A percentile compares a stretch with the other conserved stretches of the same genome.
These are phyloP conservation scores for Diarsia mendica DNA, from an alignment of 2,888 invertebrate genomes.

Conservation along the genomic window DNA sequence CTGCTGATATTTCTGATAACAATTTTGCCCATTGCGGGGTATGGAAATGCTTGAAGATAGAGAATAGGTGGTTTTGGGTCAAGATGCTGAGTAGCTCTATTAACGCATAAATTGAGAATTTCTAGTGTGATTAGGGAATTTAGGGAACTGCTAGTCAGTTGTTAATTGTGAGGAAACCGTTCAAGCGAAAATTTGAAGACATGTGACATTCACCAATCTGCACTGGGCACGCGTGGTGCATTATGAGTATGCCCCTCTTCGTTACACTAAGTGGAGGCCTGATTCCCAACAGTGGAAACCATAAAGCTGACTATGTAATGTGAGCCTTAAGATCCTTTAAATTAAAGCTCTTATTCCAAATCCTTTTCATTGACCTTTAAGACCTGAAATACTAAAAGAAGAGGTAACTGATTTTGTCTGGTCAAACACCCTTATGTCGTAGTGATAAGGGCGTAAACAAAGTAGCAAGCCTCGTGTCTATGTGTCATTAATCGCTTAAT, in stretches of 20 bases:
- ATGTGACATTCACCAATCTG: not conserved
- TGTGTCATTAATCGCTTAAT: constrained; percentile 23
- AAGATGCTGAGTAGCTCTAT: not conserved
- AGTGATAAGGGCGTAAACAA: constrained; percentile 23
- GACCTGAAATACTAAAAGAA: not conserved
- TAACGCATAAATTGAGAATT: not conserved
- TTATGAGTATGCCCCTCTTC: not conserved
- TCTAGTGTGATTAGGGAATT: not conserved
- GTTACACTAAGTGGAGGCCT: too few species aligned
- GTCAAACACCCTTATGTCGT: constrained; percentile 10
- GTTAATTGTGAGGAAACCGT: not conserved
- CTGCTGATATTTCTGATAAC: constrained; percentile 4
- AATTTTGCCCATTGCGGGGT: not conserved
- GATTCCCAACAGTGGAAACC: not conserved
- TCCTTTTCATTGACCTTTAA: not conserved
- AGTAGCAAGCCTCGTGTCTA: constrained; percentile 23
- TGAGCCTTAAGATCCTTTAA: not conserved
- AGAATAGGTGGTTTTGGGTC: not conserved
- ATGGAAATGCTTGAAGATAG: not conserved
- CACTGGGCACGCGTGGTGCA: not conserved
- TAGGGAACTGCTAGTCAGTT: not conserved
- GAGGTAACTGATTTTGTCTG: not conserved
- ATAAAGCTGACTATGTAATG: not conserved
- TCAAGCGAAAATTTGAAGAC: not conserved
- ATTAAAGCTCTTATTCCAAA: not conserved